Base-by-base conservation (phyloP, 2,888 invertebrate species). In the Lepetodrilus schrolli region DNA sequence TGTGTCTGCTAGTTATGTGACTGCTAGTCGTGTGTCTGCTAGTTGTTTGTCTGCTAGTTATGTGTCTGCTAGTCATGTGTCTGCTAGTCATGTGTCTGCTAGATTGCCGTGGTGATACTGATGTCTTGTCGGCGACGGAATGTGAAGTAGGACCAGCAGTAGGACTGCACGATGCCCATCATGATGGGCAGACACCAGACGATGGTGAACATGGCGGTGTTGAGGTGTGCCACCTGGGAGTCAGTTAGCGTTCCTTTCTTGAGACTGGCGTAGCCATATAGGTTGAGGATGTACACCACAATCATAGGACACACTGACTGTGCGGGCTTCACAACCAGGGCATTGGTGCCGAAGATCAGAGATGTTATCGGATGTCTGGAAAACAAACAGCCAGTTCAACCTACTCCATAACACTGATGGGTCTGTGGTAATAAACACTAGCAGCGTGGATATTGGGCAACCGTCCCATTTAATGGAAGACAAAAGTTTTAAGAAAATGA, bases 241-340 rank as follows among this genome's bases (percentile, higher is more conserved):
- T 23, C 36, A 17, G 51, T 47, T 4, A 82, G 73, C 4, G 48
- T 74, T 3, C 74, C 74, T 23, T 79, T 73, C 71, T 80, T 80
- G 17, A 84, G 74, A 13, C 74, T 65, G n/a, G 81, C 78, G 76
- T 89, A 90, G 4, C 88, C 89, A 74, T 84, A 84, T 21, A 50
- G 47, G 73, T 88, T 89, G 30, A 90, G 79, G 21, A 90, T 81
- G 47, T 77, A 80, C 8, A 88, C 87, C 0, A 84, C 81, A 20
- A 90, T 30, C 88, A 90, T 89, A 0, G 90, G 90, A 0, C 87
- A 81, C 13, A 90, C 58, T 4, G 89, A 90, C n/a, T 81, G 80
- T 34, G 89, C 88, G 13, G 90, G 89, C 70, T 90, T 90, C 4
- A 87, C 86, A 34, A 90, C 77, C 21, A 90, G 78, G 4, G 90